These are phyloP conservation scores for Drosophila nigritarsus DNA, from an alignment of 2,888 invertebrate genomes.

Conservation along the genomic window DNA sequence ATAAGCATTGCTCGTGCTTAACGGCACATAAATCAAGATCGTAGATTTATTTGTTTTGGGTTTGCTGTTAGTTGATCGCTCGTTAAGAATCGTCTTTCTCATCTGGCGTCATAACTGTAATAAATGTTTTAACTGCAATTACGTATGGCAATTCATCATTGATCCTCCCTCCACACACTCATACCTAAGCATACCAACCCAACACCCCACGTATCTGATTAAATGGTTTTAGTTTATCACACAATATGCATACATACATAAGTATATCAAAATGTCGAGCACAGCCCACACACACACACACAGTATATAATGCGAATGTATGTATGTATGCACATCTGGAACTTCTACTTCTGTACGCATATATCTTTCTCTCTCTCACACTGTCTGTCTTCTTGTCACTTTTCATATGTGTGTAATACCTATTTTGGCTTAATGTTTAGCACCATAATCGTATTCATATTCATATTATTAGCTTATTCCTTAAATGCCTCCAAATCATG, in stretches of 20 bases:
- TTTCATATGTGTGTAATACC: slow-evolving; percentile 47
- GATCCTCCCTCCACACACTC: slow-evolving; percentile 25
- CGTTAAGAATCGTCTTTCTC: slow-evolving; percentile 2
- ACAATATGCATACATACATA: slow-evolving; percentile 33
- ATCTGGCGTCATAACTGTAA: slow-evolving; percentile 27
- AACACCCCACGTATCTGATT: slow-evolving; percentile 28
- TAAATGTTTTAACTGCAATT: slow-evolving; percentile 32
- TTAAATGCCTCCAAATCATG: slow-evolving; percentile 32
- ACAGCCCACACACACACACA: slow-evolving; percentile 29
- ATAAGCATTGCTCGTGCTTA: slow-evolving; percentile 13
- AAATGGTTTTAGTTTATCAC: slow-evolving; percentile 38
- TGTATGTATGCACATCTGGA: slow-evolving; percentile 58
- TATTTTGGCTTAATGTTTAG: slow-evolving; percentile 29
- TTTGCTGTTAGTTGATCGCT: slow-evolving; percentile 28
- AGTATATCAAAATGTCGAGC: slow-evolving; percentile 25
- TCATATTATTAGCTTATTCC: slow-evolving; percentile 12
- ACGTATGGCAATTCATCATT: slow-evolving; percentile 25
- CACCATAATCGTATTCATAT: slow-evolving; percentile 19
- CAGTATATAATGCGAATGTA: slow-evolving; percentile 61
- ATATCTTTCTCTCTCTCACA: slow-evolving; percentile 4
- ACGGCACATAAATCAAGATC: slow-evolving; percentile 13
- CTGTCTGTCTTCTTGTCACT: slow-evolving; percentile 20
- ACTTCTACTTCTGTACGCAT: slow-evolving; percentile 37
- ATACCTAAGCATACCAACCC: slow-evolving; percentile 6
- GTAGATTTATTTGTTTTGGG: slow-evolving; percentile 23